Percentiles rank a stretch among this genome's conserved stretches.
Conservation (phyloP, 2,888 invertebrate genomes). For the Tetragnatha montana region DNA sequence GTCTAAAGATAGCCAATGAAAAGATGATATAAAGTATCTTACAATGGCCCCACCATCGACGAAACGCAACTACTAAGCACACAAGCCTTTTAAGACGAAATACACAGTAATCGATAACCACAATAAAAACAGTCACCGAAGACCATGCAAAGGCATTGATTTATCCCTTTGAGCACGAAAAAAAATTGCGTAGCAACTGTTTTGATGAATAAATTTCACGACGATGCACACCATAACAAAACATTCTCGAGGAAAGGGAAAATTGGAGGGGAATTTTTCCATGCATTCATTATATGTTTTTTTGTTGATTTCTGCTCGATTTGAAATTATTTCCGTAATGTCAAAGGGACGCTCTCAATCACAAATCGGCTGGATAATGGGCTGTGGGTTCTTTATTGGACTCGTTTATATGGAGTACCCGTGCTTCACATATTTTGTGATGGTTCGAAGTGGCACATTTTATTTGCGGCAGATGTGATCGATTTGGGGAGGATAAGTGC, state of each 20-base stretch:
- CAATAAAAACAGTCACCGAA: constrained; percentile 35
- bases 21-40: neutral
- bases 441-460: no score
- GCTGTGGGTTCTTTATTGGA: neutral
- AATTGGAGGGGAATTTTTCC: neutral
- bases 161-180: constrained; percentile 31
- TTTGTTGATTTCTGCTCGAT: neutral
- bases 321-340: neutral
- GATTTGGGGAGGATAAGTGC: no score
- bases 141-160: constrained; percentile 22
- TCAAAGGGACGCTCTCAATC: neutral
- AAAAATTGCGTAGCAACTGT: constrained; percentile 52
- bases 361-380: neutral
- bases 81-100: constrained; percentile 15
- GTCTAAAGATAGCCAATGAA: neutral
- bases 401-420: neutral
- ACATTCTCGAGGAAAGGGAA: neutral
- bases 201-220: constrained; percentile 32
- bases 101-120: constrained; percentile 26
- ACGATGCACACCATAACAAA: constrained; percentile 17
- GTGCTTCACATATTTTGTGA: no score
- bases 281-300: neutral
- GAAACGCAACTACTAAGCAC: constrained; percentile 6
- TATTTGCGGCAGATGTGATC: no score
- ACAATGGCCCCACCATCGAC: neutral